Conservation (phyloP, 1,140 invertebrate genomes). For the Aplysia californica region DNA sequence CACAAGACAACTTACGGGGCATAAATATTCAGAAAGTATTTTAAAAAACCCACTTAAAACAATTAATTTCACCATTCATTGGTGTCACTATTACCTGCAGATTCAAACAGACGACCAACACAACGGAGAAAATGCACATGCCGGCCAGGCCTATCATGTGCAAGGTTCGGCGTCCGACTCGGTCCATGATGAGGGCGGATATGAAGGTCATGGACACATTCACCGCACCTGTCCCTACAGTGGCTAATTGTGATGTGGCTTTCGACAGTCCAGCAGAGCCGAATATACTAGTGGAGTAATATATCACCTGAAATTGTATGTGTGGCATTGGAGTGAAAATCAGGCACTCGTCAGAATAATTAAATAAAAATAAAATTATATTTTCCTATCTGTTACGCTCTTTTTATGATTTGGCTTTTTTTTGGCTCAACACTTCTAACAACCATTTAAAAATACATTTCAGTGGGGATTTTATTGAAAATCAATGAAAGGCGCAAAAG, state of each 20-base stretch:
- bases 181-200: conserved; percentile 66
- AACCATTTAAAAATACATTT: too few relatives aligned
- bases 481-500: too few relatives aligned
- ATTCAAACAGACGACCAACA: conserved; percentile 55
- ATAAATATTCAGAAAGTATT: too few relatives aligned
- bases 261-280: conserved; percentile 73
- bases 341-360: too few relatives aligned
- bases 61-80: too few relatives aligned
- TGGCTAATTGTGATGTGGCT: conserved; percentile 75
- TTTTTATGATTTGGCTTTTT: too few relatives aligned
- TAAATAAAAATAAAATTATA: too few relatives aligned
- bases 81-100: conserved; percentile 51
- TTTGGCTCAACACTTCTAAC: too few relatives aligned
- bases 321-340: too few relatives aligned
- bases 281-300: conserved; percentile 83
- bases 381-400: too few relatives aligned
- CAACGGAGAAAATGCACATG: conserved; percentile 69
- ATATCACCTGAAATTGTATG: conserved; percentile 88
- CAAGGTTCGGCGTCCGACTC: conserved; percentile 81
- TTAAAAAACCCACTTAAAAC: too few relatives aligned
- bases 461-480: too few relatives aligned
- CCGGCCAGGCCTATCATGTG: conserved; percentile 77
- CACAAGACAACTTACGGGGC: not conserved
- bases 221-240: conserved; percentile 77
- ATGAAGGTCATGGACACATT: conserved; percentile 77